Conservation (phyloP, 2,113 vertebrate species). For the Eudyptes chrysolophus region DNA sequence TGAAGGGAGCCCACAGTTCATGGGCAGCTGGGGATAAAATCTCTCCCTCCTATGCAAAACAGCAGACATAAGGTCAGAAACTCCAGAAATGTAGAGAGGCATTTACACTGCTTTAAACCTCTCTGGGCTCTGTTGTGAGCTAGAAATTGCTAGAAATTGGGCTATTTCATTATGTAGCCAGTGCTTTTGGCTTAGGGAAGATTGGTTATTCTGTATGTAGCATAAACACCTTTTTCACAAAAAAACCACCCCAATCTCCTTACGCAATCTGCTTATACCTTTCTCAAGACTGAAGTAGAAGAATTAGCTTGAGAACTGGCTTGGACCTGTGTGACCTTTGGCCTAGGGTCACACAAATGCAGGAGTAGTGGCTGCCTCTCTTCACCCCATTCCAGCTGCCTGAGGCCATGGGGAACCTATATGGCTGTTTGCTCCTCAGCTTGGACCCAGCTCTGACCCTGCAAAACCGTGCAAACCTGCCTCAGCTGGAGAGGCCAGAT, state of each 20-base stretch:
- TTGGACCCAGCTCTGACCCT: neutral
- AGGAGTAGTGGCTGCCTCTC: neutral
- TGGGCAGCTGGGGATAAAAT: neutral
- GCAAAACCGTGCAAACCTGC: neutral
- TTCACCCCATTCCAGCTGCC: neutral
- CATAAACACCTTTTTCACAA: neutral
- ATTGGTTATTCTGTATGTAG: neutral
- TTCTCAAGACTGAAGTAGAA: neutral
- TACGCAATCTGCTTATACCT: neutral
- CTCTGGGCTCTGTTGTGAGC: neutral
- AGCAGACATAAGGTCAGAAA: neutral
- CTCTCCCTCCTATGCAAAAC: neutral
- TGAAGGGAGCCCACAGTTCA: neutral
- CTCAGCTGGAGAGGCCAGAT: neutral
- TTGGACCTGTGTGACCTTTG: neutral
- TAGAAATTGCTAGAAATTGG: neutral
- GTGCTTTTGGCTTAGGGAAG: neutral
- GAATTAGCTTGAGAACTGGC: neutral
- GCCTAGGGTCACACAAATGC: neutral
- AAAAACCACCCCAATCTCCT: too few relatives aligned
- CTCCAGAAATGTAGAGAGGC: neutral
- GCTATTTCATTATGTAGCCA: neutral
- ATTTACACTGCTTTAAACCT: neutral
- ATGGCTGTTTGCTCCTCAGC: neutral
- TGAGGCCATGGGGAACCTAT: fast-evolving